A percentile compares a stretch with the other conserved stretches of the same genome.
These are phyloP conservation scores for Diachrysia chrysitis DNA, from an alignment of 2,888 invertebrate species.

Conservation along the genomic window DNA sequence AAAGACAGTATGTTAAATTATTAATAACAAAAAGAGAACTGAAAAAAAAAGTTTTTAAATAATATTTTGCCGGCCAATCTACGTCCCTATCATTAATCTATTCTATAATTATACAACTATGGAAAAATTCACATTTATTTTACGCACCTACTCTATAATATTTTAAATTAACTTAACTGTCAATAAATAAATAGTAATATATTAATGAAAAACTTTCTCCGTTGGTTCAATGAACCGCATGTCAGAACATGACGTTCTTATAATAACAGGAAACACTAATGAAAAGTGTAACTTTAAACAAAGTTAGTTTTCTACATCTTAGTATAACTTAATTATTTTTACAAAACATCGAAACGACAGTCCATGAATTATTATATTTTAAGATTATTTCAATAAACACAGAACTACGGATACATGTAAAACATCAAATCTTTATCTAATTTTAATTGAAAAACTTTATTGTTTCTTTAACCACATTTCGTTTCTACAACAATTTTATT, in stretches of 20 bases:
- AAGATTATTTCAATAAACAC: constrained; percentile 15
- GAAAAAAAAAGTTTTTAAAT: constrained; percentile 32
- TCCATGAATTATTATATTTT: constrained; percentile 17
- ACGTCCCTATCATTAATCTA: constrained; percentile 59
- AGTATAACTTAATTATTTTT: constrained; percentile 38
- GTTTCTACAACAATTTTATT: constrained; percentile 19
- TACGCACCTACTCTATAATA: constrained; percentile 69
- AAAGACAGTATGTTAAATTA: constrained; percentile 55
- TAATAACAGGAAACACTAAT: constrained; percentile 38
- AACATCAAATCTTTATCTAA: constrained; percentile 1
- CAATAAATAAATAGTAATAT: constrained; percentile 88
- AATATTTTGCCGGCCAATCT: constrained; percentile 60
- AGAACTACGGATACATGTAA: constrained; percentile 9
- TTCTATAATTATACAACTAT: constrained; percentile 75
- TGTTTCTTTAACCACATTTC: constrained; percentile 14
- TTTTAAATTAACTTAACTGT: constrained; percentile 73
- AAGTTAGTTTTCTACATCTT: constrained; percentile 35
- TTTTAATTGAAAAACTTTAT: constrained; percentile 11
- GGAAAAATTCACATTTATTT: constrained; percentile 79
- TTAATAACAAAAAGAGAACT: constrained; percentile 47
- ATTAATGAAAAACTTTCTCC: constrained; percentile 78
- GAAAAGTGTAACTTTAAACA: constrained; percentile 26
- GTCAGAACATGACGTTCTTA: constrained; percentile 36
- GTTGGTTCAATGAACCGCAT: constrained; percentile 61
- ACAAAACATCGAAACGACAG: constrained; percentile 33